Evolutionary conservation across 2,888 invertebrate genomes (phyloP).

Genomic region (Lasioglossum zephyrum): DNA sequence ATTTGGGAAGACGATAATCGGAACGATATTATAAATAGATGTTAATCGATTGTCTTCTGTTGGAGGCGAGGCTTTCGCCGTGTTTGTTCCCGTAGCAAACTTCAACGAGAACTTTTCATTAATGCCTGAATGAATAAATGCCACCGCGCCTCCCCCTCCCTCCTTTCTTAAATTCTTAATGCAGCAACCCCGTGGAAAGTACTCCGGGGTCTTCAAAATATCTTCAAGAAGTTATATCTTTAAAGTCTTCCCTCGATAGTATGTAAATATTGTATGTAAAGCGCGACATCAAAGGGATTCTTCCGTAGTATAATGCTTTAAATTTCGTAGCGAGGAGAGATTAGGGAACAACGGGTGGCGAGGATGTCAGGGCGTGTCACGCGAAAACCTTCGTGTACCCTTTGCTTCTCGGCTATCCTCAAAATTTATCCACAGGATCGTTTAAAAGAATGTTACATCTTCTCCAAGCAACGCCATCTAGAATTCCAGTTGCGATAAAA

Average conservation of each 20-base stretch:
- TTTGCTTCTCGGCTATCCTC: background rate
- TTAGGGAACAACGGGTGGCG: constrained; percentile 57
- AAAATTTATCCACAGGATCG: background rate
- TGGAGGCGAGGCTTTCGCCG: constrained; percentile 15
- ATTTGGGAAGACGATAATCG: background rate
- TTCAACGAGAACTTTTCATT: constrained; percentile 66
- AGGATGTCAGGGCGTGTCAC: constrained; percentile 41
- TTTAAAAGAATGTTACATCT: background rate
- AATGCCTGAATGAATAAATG: constrained; percentile 71
- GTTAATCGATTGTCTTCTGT: constrained; percentile 17
- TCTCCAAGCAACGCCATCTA: too few relatives aligned
- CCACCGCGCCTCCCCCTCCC: constrained; percentile 53
- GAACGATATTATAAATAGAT: background rate
- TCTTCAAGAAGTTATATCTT: constrained; percentile 67
- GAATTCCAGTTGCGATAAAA: too few relatives aligned
- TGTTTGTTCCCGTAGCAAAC: constrained; percentile 46
- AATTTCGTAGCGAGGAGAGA: constrained; percentile 66
- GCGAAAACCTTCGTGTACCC: constrained; percentile 24
- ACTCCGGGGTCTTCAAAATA: constrained; percentile 70
- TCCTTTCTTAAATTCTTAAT: constrained; percentile 68
- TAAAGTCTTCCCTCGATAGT: constrained; percentile 72
- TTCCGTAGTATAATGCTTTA: constrained; percentile 66
- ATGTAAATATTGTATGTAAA: constrained; percentile 73
- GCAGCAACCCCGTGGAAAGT: constrained; percentile 68
- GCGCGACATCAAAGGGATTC: constrained; percentile 72